These are phyloP conservation scores for Hemitrygon akajei DNA, from an alignment of 2,797 vertebrate genomes.

Conservation along the genomic window DNA sequence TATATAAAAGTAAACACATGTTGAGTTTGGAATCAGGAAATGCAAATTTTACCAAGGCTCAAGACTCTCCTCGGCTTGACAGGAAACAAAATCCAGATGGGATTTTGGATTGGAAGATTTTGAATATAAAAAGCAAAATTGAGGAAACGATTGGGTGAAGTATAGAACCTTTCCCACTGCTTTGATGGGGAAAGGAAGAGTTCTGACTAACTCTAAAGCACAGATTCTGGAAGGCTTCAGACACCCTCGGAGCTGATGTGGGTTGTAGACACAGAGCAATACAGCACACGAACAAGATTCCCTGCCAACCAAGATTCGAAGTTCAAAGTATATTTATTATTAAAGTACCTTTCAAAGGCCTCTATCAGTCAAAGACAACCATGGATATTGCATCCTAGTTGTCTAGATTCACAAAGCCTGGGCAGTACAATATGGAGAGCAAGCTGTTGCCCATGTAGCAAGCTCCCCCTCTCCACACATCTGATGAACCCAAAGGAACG, in stretches of 20 bases:
- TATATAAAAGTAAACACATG: not conserved
- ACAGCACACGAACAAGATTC: no score
- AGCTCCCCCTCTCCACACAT: no score
- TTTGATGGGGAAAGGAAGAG: not conserved
- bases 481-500: no score
- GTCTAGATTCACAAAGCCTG: no score
- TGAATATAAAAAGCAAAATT: not conserved
- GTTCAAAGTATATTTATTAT: no score
- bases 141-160: not conserved
- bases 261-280: no score
- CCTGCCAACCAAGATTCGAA: no score
- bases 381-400: no score
- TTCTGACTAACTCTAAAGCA: not conserved
- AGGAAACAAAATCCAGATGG: not conserved
- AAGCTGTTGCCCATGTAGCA: no score
- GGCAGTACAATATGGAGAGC: no score
- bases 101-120: not conserved
- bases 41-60: not conserved
- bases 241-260: not conserved
- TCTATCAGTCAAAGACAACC: no score
- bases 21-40: not conserved
- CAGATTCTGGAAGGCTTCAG: not conserved
- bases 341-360: no score
- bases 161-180: not conserved
- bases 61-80: not conserved